A percentile compares a stretch with the other conserved stretches of the same genome.
phyloP scores from a whole-genome alignment of 1,140 invertebrate species.

The Drosophila lacertosa region DNA sequence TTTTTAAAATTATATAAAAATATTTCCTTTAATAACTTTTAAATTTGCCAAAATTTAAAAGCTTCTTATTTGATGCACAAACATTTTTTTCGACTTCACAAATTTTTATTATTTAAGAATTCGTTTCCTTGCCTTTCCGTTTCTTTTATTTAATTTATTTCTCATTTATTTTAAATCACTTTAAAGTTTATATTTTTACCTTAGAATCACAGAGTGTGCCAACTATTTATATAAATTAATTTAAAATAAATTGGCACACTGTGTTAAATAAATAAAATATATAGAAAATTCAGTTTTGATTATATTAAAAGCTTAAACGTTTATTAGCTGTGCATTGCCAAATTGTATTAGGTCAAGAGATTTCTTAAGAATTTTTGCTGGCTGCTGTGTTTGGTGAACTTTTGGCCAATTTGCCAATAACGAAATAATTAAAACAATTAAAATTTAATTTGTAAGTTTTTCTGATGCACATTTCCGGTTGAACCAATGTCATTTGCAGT shows the following conservation, averaged over 20 bases:
- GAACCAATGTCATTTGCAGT: slow-evolving; percentile 44
- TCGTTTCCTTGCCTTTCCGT: too few species aligned
- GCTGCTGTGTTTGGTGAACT: slow-evolving; percentile 12
- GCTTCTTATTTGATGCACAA: too few species aligned
- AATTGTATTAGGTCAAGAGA: slow-evolving; percentile 8
- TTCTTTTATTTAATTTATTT: too few species aligned
- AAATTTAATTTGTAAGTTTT: slow-evolving; percentile 64
- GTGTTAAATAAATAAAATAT: slow-evolving; percentile 2
- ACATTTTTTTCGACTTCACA: too few species aligned
- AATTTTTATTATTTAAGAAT: too few species aligned
- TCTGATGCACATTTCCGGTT: slow-evolving; percentile 51
- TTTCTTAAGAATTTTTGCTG: neutral
- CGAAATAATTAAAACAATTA: slow-evolving; percentile 63
- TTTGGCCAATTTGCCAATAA: slow-evolving; percentile 56
- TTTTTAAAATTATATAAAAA: too few species aligned
- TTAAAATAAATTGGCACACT: neutral
- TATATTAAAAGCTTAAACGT: neutral
- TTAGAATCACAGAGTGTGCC: neutral
- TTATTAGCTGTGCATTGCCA: slow-evolving; percentile 24
- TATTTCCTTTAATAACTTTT: too few species aligned
- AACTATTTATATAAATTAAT: neutral
- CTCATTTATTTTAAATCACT: too few species aligned
- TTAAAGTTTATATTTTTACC: neutral
- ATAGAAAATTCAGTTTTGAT: neutral
- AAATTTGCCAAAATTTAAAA: too few species aligned